These are phyloP conservation scores for Germaria angustata DNA, from an alignment of 2,888 invertebrate species.

Conservation along the genomic window DNA sequence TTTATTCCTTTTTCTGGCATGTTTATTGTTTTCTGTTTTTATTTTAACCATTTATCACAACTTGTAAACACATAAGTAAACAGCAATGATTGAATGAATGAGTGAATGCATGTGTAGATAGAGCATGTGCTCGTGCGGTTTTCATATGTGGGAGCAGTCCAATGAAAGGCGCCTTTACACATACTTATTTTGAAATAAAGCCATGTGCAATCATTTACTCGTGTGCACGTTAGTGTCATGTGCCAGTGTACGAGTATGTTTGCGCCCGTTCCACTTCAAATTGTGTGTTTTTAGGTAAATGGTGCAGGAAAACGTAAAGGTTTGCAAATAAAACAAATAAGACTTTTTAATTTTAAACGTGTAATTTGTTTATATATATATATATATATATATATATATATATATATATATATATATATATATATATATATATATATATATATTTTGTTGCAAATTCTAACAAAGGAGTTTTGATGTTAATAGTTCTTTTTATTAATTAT, in stretches of 20 bases:
- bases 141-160: slow-evolving; percentile 54
- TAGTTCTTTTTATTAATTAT: too few relatives aligned
- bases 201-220: slow-evolving; percentile 24
- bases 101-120: background rate
- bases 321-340: slow-evolving; percentile 6
- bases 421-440: too few relatives aligned
- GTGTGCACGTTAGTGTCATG: slow-evolving; percentile 12
- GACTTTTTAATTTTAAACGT: background rate
- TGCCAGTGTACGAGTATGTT: background rate
- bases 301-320: slow-evolving; percentile 5
- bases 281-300: slow-evolving; percentile 31
- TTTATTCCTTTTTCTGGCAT: background rate
- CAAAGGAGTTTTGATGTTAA: too few relatives aligned
- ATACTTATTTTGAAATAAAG: slow-evolving; percentile 3
- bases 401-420: too few relatives aligned
- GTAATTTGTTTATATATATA: background rate
- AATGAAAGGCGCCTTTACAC: slow-evolving; percentile 47
- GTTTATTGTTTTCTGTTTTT: slow-evolving; percentile 13
- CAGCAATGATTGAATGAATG: background rate
- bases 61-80: slow-evolving; percentile 39
- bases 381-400: too few relatives aligned
- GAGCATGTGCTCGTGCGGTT: slow-evolving; percentile 28
- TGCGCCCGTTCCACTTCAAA: slow-evolving; percentile 3
- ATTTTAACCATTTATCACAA: slow-evolving; percentile 41
- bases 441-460: too few relatives aligned